Conservation (phyloP, 2,888 invertebrate genomes). For the Crepidodera aurea region DNA sequence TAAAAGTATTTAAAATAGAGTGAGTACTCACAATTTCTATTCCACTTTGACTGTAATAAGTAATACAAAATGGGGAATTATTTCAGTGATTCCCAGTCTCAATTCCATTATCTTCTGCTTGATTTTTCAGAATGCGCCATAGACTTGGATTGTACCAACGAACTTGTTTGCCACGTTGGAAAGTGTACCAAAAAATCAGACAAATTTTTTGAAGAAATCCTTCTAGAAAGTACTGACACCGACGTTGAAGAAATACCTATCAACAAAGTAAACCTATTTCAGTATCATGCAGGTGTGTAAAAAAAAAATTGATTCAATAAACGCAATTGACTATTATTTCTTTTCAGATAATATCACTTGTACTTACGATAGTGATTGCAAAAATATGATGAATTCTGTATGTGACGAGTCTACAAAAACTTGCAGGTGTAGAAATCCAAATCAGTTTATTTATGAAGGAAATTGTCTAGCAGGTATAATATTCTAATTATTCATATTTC, state of each 20-base stretch:
- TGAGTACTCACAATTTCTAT: too few species aligned
- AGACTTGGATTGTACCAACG: constrained; percentile 39
- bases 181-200: constrained; percentile 34
- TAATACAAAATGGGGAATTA: too few species aligned
- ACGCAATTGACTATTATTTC: neutral
- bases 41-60: too few species aligned
- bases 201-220: neutral
- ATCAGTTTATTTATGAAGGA: constrained; percentile 19
- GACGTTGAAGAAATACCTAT: neutral
- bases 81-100: neutral
- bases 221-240: neutral
- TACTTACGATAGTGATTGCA: constrained; percentile 36
- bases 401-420: constrained; percentile 33
- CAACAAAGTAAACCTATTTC: neutral
- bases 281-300: neutral
- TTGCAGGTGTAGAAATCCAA: constrained; percentile 29
- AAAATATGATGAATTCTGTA: constrained; percentile 34
- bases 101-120: neutral
- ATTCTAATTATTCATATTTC: neutral
- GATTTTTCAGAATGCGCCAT: constrained; percentile 45
- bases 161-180: constrained; percentile 39
- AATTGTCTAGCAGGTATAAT: constrained; percentile 36
- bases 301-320: neutral
- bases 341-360: constrained; percentile 29
- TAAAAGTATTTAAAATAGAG: too few species aligned